Base-by-base conservation (phyloP, 2,797 vertebrate genomes). In the Rhinogobio ventralis region DNA sequence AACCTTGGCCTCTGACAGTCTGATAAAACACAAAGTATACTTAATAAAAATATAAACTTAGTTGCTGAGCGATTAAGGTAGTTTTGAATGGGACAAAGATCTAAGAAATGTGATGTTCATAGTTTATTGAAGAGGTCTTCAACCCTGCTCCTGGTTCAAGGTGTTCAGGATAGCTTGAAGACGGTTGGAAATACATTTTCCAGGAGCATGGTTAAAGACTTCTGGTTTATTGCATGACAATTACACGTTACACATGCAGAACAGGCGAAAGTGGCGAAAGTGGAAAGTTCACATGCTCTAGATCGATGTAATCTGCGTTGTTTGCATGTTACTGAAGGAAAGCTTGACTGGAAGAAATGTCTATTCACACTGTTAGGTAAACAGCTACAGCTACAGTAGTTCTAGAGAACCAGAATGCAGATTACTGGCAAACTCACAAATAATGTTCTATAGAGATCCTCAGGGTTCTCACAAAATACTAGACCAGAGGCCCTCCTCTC, bases 401-500 rank as follows among this genome's bases (percentile, higher is more conserved):
- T 62, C 85, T 87, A 39, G 45, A 79, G 89, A 86, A 86, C 53
- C 71, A 87, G 91, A 92, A 94, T 93, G 95, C 93, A 94, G 90
- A 89, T 93, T 89, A 90, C 91, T 60, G 55, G 86, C 90, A 90
- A 93, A 98, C 97, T 98, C 97, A 99, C 98, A 95, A 95, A 96
- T 93, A 97, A 95, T 67, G 95, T 93, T 96, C 95, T 97, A 97
- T 93, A 97, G 95, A 97, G 93, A 91, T 97, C 96, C 89, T 96
- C 91, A 93, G 96, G 95, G 93, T 95, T 96, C 93, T 98, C 97
- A 95, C 96, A 97, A 97, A 99, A 98, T 93, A 99, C 96, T 93
- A 99, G 96, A 93, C 98, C 98, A 85, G 97, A 99, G 67, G 96
- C 97, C 93, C 95, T 96, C 94, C 98, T 96, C 95, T 97, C 96